A percentile compares a stretch with the other conserved stretches of the same genome.
Conservation (phyloP, 2,888 invertebrate genomes). For the Synanthedon vespiformis region DNA sequence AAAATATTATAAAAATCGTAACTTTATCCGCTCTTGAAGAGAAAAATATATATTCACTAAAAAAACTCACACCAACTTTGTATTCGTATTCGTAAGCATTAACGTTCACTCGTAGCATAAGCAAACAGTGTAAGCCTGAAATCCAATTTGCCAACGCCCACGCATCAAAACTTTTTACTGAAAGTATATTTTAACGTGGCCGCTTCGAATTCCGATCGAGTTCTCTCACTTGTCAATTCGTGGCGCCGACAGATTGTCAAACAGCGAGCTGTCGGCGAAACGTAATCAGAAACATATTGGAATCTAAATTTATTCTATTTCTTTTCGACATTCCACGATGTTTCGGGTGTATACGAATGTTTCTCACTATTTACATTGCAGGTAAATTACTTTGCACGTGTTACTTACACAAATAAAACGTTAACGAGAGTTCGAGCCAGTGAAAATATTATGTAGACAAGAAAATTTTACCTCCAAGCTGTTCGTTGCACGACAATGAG, state of each 20-base stretch:
- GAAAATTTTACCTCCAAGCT: no score
- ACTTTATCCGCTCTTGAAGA: no score
- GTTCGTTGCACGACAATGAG: no score
- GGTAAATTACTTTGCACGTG: not conserved
- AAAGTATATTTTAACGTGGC: not conserved
- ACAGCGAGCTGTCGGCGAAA: not conserved
- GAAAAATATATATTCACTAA: no score
- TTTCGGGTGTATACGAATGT: not conserved
- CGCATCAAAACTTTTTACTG: not conserved
- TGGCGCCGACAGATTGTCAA: not conserved
- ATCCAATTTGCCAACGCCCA: not conserved
- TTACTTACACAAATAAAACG: no score
- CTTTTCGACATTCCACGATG: not conserved
- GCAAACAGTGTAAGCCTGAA: not conserved
- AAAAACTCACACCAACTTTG: no score
- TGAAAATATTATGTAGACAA: no score
- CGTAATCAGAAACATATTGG: not conserved
- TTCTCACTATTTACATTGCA: not conserved
- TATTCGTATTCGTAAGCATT: no score
- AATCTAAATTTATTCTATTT: not conserved
- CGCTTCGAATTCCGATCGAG: slow-evolving; percentile 12
- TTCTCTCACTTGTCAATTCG: slow-evolving; percentile 1
- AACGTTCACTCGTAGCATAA: not conserved
- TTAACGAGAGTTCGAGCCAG: no score
- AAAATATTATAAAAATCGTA: no score